Evolutionary conservation across 2,797 vertebrate species (phyloP), one percentile per base, ranked within the genome.

Genomic region (Typhlichthys subterraneus): DNA sequence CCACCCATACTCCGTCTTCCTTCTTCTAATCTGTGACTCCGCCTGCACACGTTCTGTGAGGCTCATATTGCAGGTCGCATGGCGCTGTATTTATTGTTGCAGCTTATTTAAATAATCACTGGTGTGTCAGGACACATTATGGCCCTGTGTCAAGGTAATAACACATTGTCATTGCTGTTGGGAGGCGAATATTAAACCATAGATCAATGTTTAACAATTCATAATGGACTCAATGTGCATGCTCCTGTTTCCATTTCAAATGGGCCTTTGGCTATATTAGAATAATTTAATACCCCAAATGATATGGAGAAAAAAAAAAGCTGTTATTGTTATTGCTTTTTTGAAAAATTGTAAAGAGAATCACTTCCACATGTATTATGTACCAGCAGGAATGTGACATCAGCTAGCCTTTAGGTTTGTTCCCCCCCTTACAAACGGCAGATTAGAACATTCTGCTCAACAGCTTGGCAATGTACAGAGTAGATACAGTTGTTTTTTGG

Each of bases 131-230:
- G 65, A 74, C 70, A 88, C 79, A 85, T 91, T 91, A 90, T 76
- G 81, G 79, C 76, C 79, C 79, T 85, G 85, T 81, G 80, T 92
- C 88, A 90, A 86, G 84, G 85, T 89, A 91, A 91, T 89, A 90
- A 89, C 87, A 87, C 83, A 89, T 85, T 82, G 84, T 86, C 85
- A 83, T 75, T 75, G 82, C 83, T 90, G 80, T 87, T 88, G 83
- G 88, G 84, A 84, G 76, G 88, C 85, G 89, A 91, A 92, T 92
- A 93, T 93, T 90, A 93, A 92, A 90, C 88, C 88, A 93, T 91
- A 89, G 83, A 92, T 92, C 92, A 93, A 84, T 74, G 79, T 92
- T 92, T 91, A 90, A 92, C 87, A 87, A 89, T 90, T 88, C 85
- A 91, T 90, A 90, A 89, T 88, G 81, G 80, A 88, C 84, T 84